Conservation (phyloP, 2,797 vertebrate genomes). For the Eptatretus atami region DNA sequence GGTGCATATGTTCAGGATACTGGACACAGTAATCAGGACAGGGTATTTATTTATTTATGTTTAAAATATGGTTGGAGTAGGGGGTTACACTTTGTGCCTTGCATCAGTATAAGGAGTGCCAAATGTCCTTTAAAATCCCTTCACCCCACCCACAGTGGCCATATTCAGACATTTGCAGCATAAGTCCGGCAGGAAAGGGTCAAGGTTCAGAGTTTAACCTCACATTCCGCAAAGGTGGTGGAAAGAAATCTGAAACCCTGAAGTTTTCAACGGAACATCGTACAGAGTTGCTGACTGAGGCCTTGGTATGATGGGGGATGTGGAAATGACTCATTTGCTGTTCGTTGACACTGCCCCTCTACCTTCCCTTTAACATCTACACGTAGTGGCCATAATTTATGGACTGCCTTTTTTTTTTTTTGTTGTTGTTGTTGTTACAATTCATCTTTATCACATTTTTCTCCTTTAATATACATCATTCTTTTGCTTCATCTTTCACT, state of each 20-base stretch:
- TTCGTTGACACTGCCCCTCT: background rate
- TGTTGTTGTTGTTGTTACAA: background rate
- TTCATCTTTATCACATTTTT: background rate
- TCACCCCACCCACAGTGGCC: slow-evolving; percentile 33
- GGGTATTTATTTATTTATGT: too few species aligned
- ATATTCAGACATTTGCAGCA: slow-evolving; percentile 89
- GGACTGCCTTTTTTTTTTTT: slow-evolving; percentile 7
- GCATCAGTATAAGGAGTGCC: too few species aligned
- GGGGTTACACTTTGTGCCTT: background rate
- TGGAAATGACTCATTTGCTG: background rate
- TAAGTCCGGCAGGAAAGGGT: slow-evolving; percentile 71
- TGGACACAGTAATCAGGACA: too few species aligned
- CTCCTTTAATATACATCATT: too few species aligned
- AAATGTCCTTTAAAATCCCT: too few species aligned
- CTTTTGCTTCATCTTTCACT: too few species aligned
- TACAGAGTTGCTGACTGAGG: slow-evolving; percentile 87
- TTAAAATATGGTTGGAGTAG: too few species aligned
- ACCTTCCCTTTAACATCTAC: too few species aligned
- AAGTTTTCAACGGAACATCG: slow-evolving; percentile 97
- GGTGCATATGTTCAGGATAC: too few species aligned
- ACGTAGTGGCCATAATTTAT: too few species aligned
- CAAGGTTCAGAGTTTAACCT: slow-evolving; percentile 91
- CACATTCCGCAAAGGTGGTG: slow-evolving; percentile 78
- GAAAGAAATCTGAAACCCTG: slow-evolving; percentile 82
- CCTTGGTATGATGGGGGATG: slow-evolving; percentile 31